These are phyloP conservation scores for Ellobius talpinus DNA, from an alignment of 2,113 vertebrate species.

Conservation along the genomic window DNA sequence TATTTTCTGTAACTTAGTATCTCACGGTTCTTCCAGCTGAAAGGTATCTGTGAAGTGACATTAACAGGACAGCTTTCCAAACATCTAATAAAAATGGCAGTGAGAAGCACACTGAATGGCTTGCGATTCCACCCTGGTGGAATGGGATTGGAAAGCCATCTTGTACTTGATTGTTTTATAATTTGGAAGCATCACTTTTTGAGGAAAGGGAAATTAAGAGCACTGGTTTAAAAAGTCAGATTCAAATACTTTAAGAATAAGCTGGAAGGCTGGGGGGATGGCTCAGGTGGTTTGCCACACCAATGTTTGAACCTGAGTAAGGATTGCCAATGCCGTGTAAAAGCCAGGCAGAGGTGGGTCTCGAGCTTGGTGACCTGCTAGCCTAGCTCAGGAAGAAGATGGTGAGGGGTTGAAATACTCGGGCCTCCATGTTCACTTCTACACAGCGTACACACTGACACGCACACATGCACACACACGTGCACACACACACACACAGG, in stretches of 20 bases:
- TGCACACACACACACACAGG: background rate
- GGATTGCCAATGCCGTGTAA: background rate
- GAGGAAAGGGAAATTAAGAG: constrained; percentile 44
- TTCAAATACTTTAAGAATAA: background rate
- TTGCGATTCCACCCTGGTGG: background rate
- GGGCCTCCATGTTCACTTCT: background rate
- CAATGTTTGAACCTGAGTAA: background rate
- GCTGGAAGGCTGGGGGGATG: background rate
- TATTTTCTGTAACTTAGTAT: constrained; percentile 49
- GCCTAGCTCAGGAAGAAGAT: background rate
- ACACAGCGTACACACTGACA: background rate
- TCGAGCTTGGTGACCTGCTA: background rate
- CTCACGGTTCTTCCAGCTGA: background rate
- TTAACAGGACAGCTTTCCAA: constrained; percentile 38
- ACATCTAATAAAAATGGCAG: background rate
- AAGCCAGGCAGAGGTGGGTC: background rate
- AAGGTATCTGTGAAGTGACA: constrained; percentile 24
- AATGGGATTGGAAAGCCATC: constrained; percentile 21
- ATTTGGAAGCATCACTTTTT: constrained; percentile 31
- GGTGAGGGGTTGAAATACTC: background rate
- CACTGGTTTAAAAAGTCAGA: constrained; percentile 51
- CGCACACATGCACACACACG: background rate
- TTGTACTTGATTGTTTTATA: constrained; percentile 47
- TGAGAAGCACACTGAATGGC: background rate
- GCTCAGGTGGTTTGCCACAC: background rate